These are phyloP conservation scores for Crotalus horridus DNA, from an alignment of 2,113 vertebrate genomes.

Conservation along the genomic window DNA sequence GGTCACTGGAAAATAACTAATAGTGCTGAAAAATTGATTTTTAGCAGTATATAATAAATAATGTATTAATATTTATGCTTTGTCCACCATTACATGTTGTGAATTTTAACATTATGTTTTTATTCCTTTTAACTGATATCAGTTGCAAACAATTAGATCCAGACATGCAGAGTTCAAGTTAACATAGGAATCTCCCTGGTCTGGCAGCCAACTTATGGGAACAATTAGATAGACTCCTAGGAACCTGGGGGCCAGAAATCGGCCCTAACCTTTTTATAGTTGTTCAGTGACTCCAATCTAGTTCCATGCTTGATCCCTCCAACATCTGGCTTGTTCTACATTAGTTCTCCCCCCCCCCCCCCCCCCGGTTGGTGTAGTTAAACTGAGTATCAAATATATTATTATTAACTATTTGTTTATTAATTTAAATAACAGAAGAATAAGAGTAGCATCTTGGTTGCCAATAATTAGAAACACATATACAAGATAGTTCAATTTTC, in stretches of 20 bases:
- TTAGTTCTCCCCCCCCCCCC: neutral
- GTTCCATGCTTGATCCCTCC: neutral
- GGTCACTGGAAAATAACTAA: slow-evolving; percentile 65
- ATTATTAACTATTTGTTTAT: neutral
- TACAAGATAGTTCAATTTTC: neutral
- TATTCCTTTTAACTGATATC: slow-evolving; percentile 32
- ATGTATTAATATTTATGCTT: slow-evolving; percentile 69
- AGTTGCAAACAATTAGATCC: neutral
- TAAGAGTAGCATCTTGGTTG: neutral
- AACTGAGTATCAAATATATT: neutral
- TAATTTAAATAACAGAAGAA: neutral
- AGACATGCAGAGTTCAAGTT: neutral
- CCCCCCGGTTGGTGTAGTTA: neutral
- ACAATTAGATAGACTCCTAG: neutral
- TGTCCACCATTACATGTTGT: slow-evolving; percentile 47
- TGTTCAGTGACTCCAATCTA: neutral
- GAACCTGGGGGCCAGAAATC: neutral
- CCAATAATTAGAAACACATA: neutral
- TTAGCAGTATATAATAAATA: slow-evolving; percentile 64
- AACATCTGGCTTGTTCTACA: neutral
- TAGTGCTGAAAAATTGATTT: slow-evolving; percentile 70
- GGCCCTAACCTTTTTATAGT: neutral
- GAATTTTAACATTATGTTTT: slow-evolving; percentile 51
- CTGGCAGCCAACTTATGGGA: neutral
- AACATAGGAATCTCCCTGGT: neutral